Conservation (phyloP, 1,140 invertebrate species). For the Chironomus striatipennis region DNA sequence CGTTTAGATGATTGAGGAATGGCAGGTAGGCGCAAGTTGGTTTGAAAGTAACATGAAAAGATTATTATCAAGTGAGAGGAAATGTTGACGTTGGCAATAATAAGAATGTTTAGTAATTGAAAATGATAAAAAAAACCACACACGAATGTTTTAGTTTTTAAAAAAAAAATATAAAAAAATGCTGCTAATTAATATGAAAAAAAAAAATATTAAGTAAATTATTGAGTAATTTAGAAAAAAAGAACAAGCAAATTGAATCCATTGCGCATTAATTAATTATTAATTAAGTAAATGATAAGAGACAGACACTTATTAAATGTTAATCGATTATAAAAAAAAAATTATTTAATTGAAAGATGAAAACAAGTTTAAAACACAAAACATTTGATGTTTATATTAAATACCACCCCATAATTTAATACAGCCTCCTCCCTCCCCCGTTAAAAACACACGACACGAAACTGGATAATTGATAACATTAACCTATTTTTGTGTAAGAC, state of each 20-base stretch:
- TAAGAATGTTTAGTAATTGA: slow-evolving; percentile 2
- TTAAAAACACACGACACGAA: no score
- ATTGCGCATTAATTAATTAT: neutral
- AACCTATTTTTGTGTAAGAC: no score
- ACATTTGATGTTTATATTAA: neutral
- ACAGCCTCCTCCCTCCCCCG: no score
- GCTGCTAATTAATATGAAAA: neutral
- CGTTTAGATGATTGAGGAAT: neutral
- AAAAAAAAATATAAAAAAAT: neutral
- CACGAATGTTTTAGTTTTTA: slow-evolving; percentile 11
- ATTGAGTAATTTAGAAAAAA: slow-evolving; percentile 20
- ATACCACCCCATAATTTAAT: no score
- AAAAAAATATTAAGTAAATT: neutral
- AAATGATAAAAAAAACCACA: neutral
- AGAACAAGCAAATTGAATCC: slow-evolving; percentile 3
- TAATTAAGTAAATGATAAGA: slow-evolving; percentile 8
- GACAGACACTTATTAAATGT: slow-evolving; percentile 19
- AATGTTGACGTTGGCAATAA: slow-evolving; percentile 1
- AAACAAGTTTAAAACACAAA: neutral
- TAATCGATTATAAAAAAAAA: slow-evolving; percentile 21
- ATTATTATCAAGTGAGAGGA: neutral
- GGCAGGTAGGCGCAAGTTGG: neutral
- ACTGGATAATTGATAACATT: no score
- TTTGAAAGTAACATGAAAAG: neutral
- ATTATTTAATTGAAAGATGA: slow-evolving; percentile 8